Evolutionary conservation across 2,888 invertebrate genomes (phyloP).

Genomic region (Crematogaster levior): DNA sequence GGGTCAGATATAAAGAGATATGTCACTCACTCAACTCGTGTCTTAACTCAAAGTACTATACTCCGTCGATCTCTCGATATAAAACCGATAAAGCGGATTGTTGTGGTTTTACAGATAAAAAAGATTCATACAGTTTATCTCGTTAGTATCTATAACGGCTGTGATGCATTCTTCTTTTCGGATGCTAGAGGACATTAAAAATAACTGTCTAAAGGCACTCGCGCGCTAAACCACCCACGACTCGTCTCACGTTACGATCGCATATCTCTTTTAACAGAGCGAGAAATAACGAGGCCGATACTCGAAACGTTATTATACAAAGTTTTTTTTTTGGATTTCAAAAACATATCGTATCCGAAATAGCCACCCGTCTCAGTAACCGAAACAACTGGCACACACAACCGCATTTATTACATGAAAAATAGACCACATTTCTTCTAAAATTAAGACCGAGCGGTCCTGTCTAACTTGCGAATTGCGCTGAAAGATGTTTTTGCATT

Average conservation of each 20-base stretch:
- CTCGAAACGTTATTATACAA: constrained; percentile 37
- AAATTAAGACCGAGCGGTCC: constrained; percentile 32
- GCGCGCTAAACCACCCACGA: constrained; percentile 69
- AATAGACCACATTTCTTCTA: constrained; percentile 55
- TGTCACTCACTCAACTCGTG: constrained; percentile 9
- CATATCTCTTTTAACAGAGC: constrained; percentile 70
- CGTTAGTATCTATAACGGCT: constrained; percentile 62
- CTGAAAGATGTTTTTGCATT: neutral
- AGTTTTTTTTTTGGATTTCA: constrained; percentile 62
- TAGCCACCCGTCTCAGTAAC: constrained; percentile 63
- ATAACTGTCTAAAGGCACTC: constrained; percentile 68
- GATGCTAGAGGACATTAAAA: constrained; percentile 69
- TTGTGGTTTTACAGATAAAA: neutral
- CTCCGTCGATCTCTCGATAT: neutral
- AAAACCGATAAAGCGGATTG: neutral
- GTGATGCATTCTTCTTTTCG: constrained; percentile 52
- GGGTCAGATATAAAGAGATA: constrained; percentile 5
- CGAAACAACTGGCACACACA: constrained; percentile 60
- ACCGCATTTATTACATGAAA: constrained; percentile 63
- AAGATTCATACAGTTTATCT: constrained; percentile 42
- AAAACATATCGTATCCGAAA: constrained; percentile 60
- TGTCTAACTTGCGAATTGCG: constrained; percentile 16
- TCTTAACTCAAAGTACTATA: neutral
- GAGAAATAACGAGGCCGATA: constrained; percentile 28
- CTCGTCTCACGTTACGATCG: constrained; percentile 73